Base-by-base conservation (phyloP, 2,888 invertebrate genomes). In the Actias luna region DNA sequence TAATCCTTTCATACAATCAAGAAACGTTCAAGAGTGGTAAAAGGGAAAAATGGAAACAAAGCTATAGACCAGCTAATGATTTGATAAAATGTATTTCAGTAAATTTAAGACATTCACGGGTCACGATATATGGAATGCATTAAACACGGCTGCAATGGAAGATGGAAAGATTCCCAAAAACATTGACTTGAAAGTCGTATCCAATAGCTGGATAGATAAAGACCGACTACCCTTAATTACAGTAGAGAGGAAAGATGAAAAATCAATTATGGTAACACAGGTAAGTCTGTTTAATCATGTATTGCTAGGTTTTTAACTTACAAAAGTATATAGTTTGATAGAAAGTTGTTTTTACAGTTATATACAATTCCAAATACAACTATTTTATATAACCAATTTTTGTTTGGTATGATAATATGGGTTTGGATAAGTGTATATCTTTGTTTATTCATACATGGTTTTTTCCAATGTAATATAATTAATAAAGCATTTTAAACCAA, bases 121-220 rank as follows among this genome's bases (percentile, higher is more conserved):
- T 2, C 95, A 96, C 67, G 97, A 97, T 73, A 94, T 98, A 63
- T 98, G 97, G 96, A 91, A 93, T 58, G 93, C 95, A 0, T 81
- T 98, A 55, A 95, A 96, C 36, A 92, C 94, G 59, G 95, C 95
- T 65, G 96, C 96, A 0, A 87, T 93, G 59, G 88, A 92, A 52
- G 95, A 95, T 73, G 85, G 88, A 1, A 94, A 91, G 64, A 85
- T 91, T 0, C 85, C 88, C 0, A 80, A 86, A 39, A 85, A 84
- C 29, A 82, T 96, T 1, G 93, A 94, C 52, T 88, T 95, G 58
- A 94, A 94, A 63, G 94, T 94, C 52, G 95, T 98, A 39, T 97
- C 96, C 1, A 94, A 94, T 42, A 95, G 96, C 16, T 98, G 98
- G 98, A 96, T 97, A 22, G 94, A 95, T 16, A 96, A 97, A 80